Conservation (phyloP, 2,888 invertebrate genomes). For the Caenorhabditis japonica region DNA sequence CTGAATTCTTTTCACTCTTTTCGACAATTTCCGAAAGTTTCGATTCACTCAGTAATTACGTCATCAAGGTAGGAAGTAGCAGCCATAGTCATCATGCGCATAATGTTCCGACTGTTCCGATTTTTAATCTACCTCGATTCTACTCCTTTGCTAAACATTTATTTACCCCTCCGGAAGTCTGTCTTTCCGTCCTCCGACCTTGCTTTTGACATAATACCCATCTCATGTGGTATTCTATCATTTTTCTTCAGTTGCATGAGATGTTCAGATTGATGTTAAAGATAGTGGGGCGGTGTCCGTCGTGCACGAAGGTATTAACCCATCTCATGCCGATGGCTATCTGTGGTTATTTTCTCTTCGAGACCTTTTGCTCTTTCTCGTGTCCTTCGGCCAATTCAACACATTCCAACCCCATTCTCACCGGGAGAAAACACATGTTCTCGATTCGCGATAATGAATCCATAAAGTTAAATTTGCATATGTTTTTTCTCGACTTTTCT, state of each 20-base stretch:
- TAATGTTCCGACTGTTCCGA: constrained; percentile 23
- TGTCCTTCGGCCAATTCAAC: constrained; percentile 12
- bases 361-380: background rate
- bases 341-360: constrained; percentile 10
- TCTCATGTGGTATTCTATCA: constrained; percentile 30
- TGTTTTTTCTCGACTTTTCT: constrained; percentile 4
- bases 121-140: constrained; percentile 34
- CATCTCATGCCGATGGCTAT: constrained; percentile 31
- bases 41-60: constrained; percentile 30
- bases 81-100: constrained; percentile 10
- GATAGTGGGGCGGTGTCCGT: constrained; percentile 42
- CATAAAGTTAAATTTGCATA: constrained; percentile 26
- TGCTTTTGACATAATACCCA: constrained; percentile 28
- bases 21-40: constrained; percentile 25
- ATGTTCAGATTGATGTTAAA: constrained; percentile 39
- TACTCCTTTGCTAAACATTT: constrained; percentile 30
- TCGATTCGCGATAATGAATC: constrained; percentile 11
- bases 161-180: constrained; percentile 19
- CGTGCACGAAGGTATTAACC: constrained; percentile 40
- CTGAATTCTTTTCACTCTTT: constrained; percentile 3
- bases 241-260: constrained; percentile 27
- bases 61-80: constrained; percentile 6
- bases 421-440: constrained; percentile 13
- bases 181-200: constrained; percentile 8
- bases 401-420: constrained; percentile 7